Evolutionary conservation across 2,888 invertebrate species (phyloP).

Genomic region (Scaptomyza parva): DNA sequence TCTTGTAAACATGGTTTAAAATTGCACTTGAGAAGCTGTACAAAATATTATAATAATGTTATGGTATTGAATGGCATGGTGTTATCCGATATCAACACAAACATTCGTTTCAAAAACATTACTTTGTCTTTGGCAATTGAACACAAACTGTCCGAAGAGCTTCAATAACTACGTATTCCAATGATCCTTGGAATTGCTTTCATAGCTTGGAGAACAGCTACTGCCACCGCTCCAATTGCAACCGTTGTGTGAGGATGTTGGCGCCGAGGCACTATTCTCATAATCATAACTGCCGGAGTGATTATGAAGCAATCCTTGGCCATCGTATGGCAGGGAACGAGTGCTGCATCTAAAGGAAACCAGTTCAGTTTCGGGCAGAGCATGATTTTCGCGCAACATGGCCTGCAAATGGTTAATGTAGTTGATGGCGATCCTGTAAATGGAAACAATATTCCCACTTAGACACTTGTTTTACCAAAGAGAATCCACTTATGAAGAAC

Average conservation of each 20-base stretch:
- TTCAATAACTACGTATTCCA: slow-evolving; percentile 61
- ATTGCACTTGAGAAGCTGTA: slow-evolving; percentile 9
- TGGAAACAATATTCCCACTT: neutral
- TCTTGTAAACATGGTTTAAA: slow-evolving; percentile 7
- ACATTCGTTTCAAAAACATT: neutral
- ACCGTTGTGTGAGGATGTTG: slow-evolving; percentile 62
- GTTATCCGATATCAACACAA: neutral
- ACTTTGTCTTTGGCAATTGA: slow-evolving; percentile 46
- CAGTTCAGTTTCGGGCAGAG: slow-evolving; percentile 52
- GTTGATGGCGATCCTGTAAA: slow-evolving; percentile 89
- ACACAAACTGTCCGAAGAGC: slow-evolving; percentile 7
- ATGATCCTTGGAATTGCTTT: slow-evolving; percentile 62
- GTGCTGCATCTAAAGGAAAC: slow-evolving; percentile 47
- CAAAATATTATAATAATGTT: neutral
- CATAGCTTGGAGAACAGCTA: slow-evolving; percentile 64
- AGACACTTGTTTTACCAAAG: neutral
- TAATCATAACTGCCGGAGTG: slow-evolving; percentile 40
- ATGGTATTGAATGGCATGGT: neutral
- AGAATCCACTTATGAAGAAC: neutral
- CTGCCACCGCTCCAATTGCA: slow-evolving; percentile 72
- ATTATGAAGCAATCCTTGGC: slow-evolving; percentile 32
- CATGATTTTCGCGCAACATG: slow-evolving; percentile 68
- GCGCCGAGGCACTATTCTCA: slow-evolving; percentile 49
- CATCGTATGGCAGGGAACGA: slow-evolving; percentile 40
- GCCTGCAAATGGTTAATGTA: slow-evolving; percentile 90